Evolutionary conservation across 2,113 vertebrate genomes (phyloP), one percentile per base, ranked within the genome.

Genomic region (Entosphenus tridentatus): DNA sequence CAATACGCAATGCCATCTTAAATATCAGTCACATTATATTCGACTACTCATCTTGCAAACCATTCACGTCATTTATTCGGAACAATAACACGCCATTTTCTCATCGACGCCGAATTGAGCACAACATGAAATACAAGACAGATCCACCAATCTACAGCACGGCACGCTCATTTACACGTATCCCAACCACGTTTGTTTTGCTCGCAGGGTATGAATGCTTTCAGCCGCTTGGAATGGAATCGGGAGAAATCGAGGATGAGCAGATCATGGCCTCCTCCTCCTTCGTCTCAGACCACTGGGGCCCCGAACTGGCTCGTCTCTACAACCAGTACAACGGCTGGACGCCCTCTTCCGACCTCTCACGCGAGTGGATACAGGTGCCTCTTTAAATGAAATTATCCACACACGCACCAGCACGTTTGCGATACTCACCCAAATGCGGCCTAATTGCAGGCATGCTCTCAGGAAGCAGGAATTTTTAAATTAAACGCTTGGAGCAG

Each of bases 281-380:
- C 62, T 96, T 95, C 70, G 81, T 81, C 0, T 88, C 90, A 2
- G 83, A 79, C 9, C 83, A 76, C 69, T 98, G 93, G 93, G 82
- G 83, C 8, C 85, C 91, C 1, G 84, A 85, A 12, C 91, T 95
- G 75, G 88, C 88, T 68, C 82, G 91, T 1, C 90, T 98, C 70
- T 88, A 96, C 69, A 86, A 86, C 13, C 82, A 92, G 8, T 83
- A 93, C 80, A 96, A 98, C 0, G 91, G 82, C 55, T 96, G 93
- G 91, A 95, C 93, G 2, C 93, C 93, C 69, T 84, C 82, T 12
- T 82, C 89, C 57, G 93, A 98, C 79, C 90, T 80, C 80, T 87
- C 81, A 82, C 88, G 80, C 75, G 93, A 98, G 70, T 98, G 83
- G 76, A 85, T 98, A 68, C 93, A 98, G 89, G 93, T 96, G 78